These are phyloP conservation scores for Rostratula benghalensis DNA, from an alignment of 2,113 vertebrate genomes.

Conservation along the genomic window DNA sequence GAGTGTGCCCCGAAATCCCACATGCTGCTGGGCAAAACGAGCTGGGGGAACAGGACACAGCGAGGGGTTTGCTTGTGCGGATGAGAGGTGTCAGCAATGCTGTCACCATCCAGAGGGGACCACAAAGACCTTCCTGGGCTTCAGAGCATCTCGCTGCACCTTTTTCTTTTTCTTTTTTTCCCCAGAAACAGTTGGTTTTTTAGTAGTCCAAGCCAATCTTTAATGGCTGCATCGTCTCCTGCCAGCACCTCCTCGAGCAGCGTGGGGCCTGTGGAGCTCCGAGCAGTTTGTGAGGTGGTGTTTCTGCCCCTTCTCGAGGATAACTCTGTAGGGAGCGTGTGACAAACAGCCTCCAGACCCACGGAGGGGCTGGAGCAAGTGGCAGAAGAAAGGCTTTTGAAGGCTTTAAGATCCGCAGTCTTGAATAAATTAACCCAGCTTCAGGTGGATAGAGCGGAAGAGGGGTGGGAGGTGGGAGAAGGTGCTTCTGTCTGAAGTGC, in stretches of 20 bases:
- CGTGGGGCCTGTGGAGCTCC: neutral
- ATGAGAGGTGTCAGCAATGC: neutral
- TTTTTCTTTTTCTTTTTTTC: neutral
- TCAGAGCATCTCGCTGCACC: neutral
- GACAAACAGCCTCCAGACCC: neutral
- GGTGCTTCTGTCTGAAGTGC: neutral
- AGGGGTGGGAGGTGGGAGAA: neutral
- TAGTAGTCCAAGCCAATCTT: neutral
- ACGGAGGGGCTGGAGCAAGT: neutral
- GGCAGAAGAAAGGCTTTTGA: neutral
- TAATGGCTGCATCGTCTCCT: rapidly evolving
- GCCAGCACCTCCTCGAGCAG: neutral
- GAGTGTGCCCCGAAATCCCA: neutral
- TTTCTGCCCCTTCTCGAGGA: neutral
- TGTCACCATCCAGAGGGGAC: neutral
- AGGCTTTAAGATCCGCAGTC: neutral
- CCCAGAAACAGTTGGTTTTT: neutral
- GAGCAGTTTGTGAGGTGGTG: neutral
- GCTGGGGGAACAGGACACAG: neutral
- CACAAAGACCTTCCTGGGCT: neutral
- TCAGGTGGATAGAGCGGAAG: neutral
- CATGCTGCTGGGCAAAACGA: neutral
- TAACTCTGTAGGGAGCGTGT: neutral
- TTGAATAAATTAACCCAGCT: neutral
- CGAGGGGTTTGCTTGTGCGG: neutral